A percentile compares a stretch with the other conserved stretches of the same genome.
phyloP scores from a whole-genome alignment of 2,888 invertebrate species.

The Polietes domitor region DNA sequence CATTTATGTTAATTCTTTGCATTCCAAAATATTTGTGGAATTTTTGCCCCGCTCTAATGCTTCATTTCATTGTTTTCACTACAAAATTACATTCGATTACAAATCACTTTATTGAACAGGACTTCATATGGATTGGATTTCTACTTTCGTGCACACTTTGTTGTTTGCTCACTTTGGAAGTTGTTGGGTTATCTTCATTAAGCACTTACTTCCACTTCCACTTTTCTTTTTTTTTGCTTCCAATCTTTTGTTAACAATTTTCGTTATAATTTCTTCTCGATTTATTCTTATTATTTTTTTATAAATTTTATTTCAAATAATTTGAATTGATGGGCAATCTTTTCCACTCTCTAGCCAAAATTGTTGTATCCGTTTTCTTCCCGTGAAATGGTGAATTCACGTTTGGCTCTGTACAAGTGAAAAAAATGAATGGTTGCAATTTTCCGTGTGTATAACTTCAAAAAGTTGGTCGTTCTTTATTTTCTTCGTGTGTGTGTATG shows the following conservation, averaged over 20 bases:
- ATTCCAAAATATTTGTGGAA: constrained; percentile 2
- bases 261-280: not conserved
- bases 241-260: not conserved
- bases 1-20: not conserved
- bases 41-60: not conserved
- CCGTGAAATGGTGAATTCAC: constrained; percentile 59
- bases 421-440: constrained; percentile 76
- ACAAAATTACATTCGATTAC: not conserved
- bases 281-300: not conserved
- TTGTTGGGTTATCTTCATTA: not conserved
- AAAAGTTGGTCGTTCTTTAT: constrained; percentile 43
- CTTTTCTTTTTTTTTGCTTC: not conserved
- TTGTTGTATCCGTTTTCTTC: constrained; percentile 44
- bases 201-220: not conserved
- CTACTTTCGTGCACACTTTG: constrained; percentile 38
- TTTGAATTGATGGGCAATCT: too few species aligned
- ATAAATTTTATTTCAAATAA: constrained; percentile 18
- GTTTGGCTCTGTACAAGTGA: constrained; percentile 70
- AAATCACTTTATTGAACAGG: not conserved
- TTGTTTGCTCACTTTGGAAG: too few species aligned
- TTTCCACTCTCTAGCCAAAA: not conserved
- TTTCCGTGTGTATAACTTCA: constrained; percentile 78
- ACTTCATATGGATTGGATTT: too few species aligned
- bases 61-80: too few species aligned
- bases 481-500: not conserved